Conservation (phyloP, 2,797 vertebrate species). For the Synanceia verrucosa region DNA sequence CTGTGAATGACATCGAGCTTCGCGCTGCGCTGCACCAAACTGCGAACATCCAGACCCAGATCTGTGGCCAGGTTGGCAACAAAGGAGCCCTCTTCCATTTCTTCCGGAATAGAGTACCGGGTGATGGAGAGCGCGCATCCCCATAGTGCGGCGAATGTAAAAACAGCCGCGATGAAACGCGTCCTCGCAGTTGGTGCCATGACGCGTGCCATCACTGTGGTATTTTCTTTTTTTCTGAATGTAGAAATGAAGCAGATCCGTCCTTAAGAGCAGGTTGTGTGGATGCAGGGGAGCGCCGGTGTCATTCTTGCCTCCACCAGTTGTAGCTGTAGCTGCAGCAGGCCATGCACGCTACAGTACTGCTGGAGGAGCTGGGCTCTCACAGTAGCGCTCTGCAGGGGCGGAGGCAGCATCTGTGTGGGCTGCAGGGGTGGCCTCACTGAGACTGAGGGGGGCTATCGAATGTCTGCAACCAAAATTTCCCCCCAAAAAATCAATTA, state of each 20-base stretch:
- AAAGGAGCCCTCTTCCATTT: conserved; percentile 84
- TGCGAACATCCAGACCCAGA: conserved; percentile 80
- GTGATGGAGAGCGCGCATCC: conserved; percentile 73
- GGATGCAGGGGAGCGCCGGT: conserved; percentile 44
- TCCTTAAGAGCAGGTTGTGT: conserved; percentile 49
- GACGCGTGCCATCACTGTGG: conserved; percentile 47
- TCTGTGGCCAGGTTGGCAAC: conserved; percentile 85
- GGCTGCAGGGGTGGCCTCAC: conserved; percentile 4
- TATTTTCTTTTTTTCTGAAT: neutral
- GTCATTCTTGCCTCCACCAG: conserved; percentile 68
- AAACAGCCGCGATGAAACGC: conserved; percentile 36
- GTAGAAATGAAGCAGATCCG: conserved; percentile 15
- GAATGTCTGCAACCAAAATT: neutral
- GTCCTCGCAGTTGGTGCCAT: conserved; percentile 45
- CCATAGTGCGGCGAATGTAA: conserved; percentile 74
- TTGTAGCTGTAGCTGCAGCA: conserved; percentile 63
- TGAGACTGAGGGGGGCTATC: neutral
- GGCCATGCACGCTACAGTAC: conserved; percentile 56
- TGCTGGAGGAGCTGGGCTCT: conserved; percentile 53
- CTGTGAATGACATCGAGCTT: conserved; percentile 84
- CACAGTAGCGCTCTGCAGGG: conserved; percentile 53
- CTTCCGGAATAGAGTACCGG: conserved; percentile 87
- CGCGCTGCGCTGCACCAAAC: conserved; percentile 76
- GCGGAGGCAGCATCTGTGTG: conserved; percentile 44
- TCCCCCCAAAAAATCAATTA: neutral